Base-by-base conservation (phyloP, 2,888 invertebrate genomes). In the Junonia oenone region DNA sequence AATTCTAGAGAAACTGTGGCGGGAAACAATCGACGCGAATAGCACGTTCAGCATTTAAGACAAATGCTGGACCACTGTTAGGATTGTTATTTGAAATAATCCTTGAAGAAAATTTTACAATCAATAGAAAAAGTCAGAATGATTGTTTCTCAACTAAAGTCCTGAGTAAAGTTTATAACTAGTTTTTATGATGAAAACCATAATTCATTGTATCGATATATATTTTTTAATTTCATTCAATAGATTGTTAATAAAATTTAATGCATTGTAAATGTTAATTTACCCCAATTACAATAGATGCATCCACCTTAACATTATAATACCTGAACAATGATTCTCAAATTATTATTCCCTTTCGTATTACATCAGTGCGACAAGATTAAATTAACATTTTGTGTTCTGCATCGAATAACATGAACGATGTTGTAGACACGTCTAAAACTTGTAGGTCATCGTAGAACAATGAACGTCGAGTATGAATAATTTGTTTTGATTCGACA, bases 301-400 rank as follows among this genome's bases (percentile, higher is more conserved):
- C 31, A n/a, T 37, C 9, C 9, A 27, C 29, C 43, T 17, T 50
- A 46, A 50, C 8, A 45, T 49, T 52, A 48, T 31, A 53, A 31
- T 17, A 46, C 22, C 8, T 15, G 31, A 54, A 46, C 46, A 47
- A 49, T 45, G 13, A 43, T 22, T 53, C 29, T 29, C 46, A 55
- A 49, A 52, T 53, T 50, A 26, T 49, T 56, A 40, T 54, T 51
- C 29, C 33, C 31, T 38, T 71, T 76, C 71, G 72, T 75, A 78
- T 76, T 66, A 79, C 75, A 75, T 72, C 63, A 65, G 74, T 76
- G 75, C 74, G 77, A 82, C 79, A 76, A 69, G 80, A 82, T 75
- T 70, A 74, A 82, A 85, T 85, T 82, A 85, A 75, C 78, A 81
- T 84, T 66, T 64, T 59, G 63, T 66, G 66, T 81, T 80, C 71